Evolutionary conservation across 2,888 invertebrate genomes (phyloP), one percentile per base, ranked within the genome.

Genomic region (Petrophora chlorosata): DNA sequence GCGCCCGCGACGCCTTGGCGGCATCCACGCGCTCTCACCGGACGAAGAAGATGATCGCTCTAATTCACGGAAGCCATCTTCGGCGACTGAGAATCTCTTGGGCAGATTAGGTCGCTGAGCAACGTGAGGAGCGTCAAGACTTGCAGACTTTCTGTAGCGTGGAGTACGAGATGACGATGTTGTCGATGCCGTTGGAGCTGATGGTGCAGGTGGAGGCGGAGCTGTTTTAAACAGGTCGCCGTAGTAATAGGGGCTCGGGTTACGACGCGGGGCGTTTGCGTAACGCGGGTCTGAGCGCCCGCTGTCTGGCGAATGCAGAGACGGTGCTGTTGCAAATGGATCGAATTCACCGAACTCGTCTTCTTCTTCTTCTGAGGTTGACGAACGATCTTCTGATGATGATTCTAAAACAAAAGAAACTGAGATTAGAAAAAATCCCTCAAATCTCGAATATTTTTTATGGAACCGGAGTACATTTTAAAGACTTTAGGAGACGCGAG

Each of bases 181-280:
- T 2, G 86, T 79, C n/a, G 87, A 85, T 49, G 81, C 80, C 19
- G 82, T 85, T 28, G 86, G 88, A 34, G 84, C 87, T 52, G 89
- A 93, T 15, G 94, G 92, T 57, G 75, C 71, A 14, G 82, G 74
- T 15, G 76, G 72, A 14, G 82, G 76, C 16, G 91, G 88, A 0
- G 75, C 61, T 32, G 92, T 91, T 84, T 79, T 91, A 67, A 95
- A 93, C 40, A 96, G 82, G 73, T 96, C 96, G 0, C 95, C 95
- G 92, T 96, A 96, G 67, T 96, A 96, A 73, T 96, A 96, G 0
- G 96, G 95, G 45, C 95, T 96, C 7, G 95, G 95, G 73, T 95
- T 95, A 22, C 95, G 91, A 58, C 92, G 76, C 53, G 92, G 88
- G 7, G 91, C 75, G 92, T 92, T 79, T 58, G 88, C 82, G 92